A percentile compares a stretch with the other conserved stretches of the same genome.
These are phyloP conservation scores for Helicorthomorpha holstii DNA, from an alignment of 1,140 invertebrate species.

Conservation along the genomic window DNA sequence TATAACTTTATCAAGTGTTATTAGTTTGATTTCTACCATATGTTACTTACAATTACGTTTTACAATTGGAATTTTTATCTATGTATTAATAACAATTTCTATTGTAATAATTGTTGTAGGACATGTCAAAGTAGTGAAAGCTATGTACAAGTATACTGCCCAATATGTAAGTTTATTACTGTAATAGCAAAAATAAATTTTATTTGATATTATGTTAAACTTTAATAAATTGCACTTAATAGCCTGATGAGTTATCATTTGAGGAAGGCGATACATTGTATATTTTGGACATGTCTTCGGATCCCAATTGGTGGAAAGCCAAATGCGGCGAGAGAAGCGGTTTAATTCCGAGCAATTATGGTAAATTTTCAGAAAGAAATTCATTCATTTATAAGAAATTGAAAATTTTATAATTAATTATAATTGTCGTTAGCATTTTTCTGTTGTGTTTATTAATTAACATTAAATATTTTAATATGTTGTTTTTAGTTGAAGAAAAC, in stretches of 20 bases:
- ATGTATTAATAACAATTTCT: not conserved
- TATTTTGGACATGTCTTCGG: slow-evolving; percentile 34
- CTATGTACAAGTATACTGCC: slow-evolving; percentile 38
- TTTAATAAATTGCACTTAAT: not conserved
- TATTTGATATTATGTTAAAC: not conserved
- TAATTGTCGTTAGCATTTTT: not conserved
- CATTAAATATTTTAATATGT: not conserved
- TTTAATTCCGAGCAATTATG: slow-evolving; percentile 47
- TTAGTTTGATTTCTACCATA: not conserved
- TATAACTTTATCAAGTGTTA: not conserved
- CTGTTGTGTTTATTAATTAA: not conserved
- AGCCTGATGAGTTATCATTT: slow-evolving; percentile 39
- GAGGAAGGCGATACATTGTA: slow-evolving; percentile 50
- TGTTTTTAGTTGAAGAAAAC: slow-evolving; percentile 37
- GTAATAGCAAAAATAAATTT: not conserved
- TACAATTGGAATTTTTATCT: not conserved
- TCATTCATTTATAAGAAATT: not conserved
- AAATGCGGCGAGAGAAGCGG: slow-evolving; percentile 38
- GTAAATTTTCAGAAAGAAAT: slow-evolving; percentile 28
- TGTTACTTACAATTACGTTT: not conserved
- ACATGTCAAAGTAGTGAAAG: slow-evolving; percentile 40
- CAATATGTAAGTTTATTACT: slow-evolving; percentile 36
- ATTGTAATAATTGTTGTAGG: slow-evolving; percentile 20
- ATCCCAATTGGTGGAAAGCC: slow-evolving; percentile 43
- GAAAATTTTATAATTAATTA: not conserved